phyloP scores from a whole-genome alignment of 2,113 vertebrate species.

The Piaya cayana region DNA sequence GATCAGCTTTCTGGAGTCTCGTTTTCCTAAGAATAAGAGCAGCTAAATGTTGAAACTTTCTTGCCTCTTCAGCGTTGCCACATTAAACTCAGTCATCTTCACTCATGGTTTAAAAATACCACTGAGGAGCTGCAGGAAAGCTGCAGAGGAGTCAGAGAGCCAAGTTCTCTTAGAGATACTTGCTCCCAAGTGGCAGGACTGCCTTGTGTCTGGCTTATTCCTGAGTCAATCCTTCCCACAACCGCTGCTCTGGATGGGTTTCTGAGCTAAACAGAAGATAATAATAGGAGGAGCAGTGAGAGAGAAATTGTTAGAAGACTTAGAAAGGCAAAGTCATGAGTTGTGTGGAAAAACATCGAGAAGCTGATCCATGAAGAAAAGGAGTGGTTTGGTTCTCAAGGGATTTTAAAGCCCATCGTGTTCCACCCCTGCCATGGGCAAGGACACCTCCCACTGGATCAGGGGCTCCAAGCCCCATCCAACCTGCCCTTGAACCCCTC shows the following conservation, averaged over 20 bases:
- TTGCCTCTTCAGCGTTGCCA: not conserved
- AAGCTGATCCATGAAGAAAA: not conserved
- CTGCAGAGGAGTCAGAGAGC: not conserved
- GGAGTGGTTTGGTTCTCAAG: too few species aligned
- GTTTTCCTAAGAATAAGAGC: not conserved
- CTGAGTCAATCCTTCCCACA: not conserved
- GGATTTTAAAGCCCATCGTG: too few species aligned
- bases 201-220: not conserved
- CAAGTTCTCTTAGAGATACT: not conserved
- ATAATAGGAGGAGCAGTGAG: not conserved
- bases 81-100: not conserved
- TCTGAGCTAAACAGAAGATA: not conserved
- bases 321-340: not conserved
- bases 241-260: not conserved
- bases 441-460: too few species aligned
- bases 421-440: too few species aligned
- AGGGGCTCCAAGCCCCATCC: too few species aligned
- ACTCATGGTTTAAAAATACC: not conserved
- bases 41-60: not conserved
- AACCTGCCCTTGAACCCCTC: too few species aligned
- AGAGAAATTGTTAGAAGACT: not conserved
- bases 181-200: not conserved
- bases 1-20: not conserved
- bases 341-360: not conserved
- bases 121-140: not conserved